These are phyloP conservation scores for Pinna nobilis DNA, from an alignment of 1,140 invertebrate genomes.

Conservation along the genomic window DNA sequence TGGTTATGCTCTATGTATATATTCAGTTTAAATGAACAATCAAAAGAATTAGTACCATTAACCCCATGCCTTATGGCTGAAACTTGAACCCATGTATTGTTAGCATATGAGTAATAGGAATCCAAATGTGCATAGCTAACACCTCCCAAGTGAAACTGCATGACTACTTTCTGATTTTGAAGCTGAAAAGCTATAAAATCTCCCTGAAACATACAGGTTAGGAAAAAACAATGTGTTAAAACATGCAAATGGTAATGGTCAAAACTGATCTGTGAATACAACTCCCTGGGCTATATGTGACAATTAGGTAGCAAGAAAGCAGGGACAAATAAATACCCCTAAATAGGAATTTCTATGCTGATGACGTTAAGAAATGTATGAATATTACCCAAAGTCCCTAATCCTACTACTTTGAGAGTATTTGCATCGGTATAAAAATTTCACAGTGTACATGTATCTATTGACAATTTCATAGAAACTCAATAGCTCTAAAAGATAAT, in stretches of 20 bases:
- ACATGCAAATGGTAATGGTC: too few relatives aligned
- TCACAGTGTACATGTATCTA: too few relatives aligned
- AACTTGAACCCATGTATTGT: constrained; percentile 86
- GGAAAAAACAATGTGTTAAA: constrained; percentile 6
- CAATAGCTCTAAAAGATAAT: too few relatives aligned
- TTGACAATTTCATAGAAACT: too few relatives aligned
- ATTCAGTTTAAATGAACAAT: too few relatives aligned
- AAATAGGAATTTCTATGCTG: too few relatives aligned
- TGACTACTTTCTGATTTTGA: constrained; percentile 84
- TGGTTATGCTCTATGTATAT: too few relatives aligned
- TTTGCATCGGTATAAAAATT: too few relatives aligned
- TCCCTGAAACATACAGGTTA: constrained; percentile 79
- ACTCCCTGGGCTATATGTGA: neutral
- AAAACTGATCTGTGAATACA: neutral
- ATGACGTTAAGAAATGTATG: too few relatives aligned
- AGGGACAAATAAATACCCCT: too few relatives aligned
- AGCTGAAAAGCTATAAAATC: constrained; percentile 87
- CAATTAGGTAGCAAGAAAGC: constrained; percentile 1
- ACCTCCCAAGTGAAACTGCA: constrained; percentile 80
- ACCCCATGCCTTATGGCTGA: constrained; percentile 16
- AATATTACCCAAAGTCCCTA: too few relatives aligned
- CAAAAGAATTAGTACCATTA: constrained; percentile 15
- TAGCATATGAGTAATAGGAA: constrained; percentile 86
- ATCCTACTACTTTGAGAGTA: too few relatives aligned
- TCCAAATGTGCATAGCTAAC: constrained; percentile 50